Base-by-base conservation (phyloP, 2,888 invertebrate species). In the Drosophila histrio region DNA sequence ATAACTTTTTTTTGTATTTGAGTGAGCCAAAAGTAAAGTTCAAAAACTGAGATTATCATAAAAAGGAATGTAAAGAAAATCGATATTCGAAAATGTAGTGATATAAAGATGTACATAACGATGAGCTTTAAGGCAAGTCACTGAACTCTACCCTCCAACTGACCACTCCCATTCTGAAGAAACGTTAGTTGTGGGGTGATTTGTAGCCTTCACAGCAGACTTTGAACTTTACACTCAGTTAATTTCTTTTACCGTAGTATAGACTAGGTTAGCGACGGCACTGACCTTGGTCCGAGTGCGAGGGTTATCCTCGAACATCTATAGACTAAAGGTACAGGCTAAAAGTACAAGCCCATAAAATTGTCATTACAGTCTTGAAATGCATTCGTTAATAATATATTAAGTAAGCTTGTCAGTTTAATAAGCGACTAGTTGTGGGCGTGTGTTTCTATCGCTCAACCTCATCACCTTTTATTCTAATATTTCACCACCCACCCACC, bases 331-430 rank as follows among this genome's bases (percentile, higher is more conserved):
- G 53, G 49, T 36, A 24, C 19, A 24, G 36, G 8, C 50, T 36
- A 26, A 24, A 72, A 69, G 65, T 72, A 59, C 68, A 72, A 78
- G 41, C 69, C 82, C 76, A 79, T 68, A 80, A 76, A 81, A 50
- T 58, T 85, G 85, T 79, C 80, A 72, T 61, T 65, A 60, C 15
- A 71, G 67, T 52, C 43, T 59, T 21, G 28, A 61, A 57, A 57
- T 39, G 34, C 19, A 50, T 24, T 32, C 24, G 30, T 60, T 38
- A 52, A 56, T 63, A 46, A 58, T 50, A 17, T 32, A 39, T 36
- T 62, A 62, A 46, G 69, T 58, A 47, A 65, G 46, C 21, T 38
- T 56, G 57, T 68, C 36, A 63, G 47, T 26, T 58, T 34, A 44
- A 61, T 61, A 21, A 41, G 28, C 39, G 9, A 50, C 56, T 47